Percentiles rank a stretch among this genome's conserved stretches.
Evolutionary conservation across 2,888 invertebrate genomes (phyloP).

Genomic region (Drosophila helvetica): DNA sequence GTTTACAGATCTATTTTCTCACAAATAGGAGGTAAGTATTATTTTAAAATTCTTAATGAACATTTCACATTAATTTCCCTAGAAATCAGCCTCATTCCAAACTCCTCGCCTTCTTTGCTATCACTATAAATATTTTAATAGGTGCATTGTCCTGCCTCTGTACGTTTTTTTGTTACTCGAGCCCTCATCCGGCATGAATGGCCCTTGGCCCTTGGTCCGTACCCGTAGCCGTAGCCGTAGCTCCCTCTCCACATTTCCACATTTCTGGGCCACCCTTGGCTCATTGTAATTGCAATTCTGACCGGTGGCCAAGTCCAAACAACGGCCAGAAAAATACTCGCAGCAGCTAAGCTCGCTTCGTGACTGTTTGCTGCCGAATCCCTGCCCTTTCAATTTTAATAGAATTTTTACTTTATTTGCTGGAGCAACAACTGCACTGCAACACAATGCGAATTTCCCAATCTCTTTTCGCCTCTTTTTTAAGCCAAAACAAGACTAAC

Average conservation of each 20-base stretch:
- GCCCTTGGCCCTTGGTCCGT: conserved; percentile 13
- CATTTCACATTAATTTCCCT: conserved; percentile 42
- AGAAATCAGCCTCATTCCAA: conserved; percentile 30
- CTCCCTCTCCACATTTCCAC: background rate
- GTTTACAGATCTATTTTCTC: too few species aligned
- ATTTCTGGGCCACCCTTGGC: conserved; percentile 3
- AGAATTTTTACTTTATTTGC: conserved; percentile 58
- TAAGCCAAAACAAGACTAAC: background rate
- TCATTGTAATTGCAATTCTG: conserved; percentile 65
- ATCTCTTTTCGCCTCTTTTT: background rate
- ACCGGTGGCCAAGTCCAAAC: conserved; percentile 43
- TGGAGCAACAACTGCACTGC: conserved; percentile 21
- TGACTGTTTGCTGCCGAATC: conserved; percentile 24
- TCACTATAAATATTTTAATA: conserved; percentile 60
- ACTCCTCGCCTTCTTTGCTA: conserved; percentile 18
- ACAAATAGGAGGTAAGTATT: too few species aligned
- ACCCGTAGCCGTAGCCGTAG: background rate
- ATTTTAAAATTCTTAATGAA: background rate
- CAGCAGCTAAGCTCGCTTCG: conserved; percentile 5
- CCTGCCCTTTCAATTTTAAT: conserved; percentile 62
- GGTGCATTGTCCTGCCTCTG: conserved; percentile 53
- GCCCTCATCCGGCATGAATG: conserved; percentile 32
- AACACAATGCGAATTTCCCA: background rate
- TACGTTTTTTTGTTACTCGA: conserved; percentile 7
- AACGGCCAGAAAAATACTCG: conserved; percentile 12